Evolutionary conservation across 2,797 vertebrate genomes (phyloP), one percentile per base, ranked within the genome.

Genomic region (Gila robusta): DNA sequence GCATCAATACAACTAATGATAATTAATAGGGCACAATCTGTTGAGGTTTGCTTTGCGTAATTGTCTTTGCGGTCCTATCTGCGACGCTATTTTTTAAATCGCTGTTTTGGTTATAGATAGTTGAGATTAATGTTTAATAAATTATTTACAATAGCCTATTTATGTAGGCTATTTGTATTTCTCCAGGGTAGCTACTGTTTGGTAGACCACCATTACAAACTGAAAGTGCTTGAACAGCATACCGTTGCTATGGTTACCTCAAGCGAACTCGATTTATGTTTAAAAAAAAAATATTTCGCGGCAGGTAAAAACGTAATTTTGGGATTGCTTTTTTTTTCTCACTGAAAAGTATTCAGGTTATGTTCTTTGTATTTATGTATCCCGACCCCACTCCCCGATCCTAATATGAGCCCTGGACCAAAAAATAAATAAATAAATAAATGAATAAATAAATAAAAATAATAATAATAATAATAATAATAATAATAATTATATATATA

Each of bases 211-310:
- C 1, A 6, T n/a, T n/a, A 5, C 35, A 59, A 59, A 78, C 32
- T 39, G 21, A 59, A 26, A 78, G 76, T 17, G 35, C 35, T 39
- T 14, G 54, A 78, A 35, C 23, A 17, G 32, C 35, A 0, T 59
- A 26, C n/a, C 59, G 76, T 78, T 78, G 54, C 76, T 78, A 59
- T 78, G 54, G 76, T 78, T 78, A 59, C 76, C 35, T 41, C 3
- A 26, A 35, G 16, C 6, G 12, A 39, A 56, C 23, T 21, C 32
- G 54, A 39, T 59, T 59, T n/a, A 21, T 14, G 12, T 67, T 23
- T 35, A 5, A 16, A 47, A 47, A 47, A 14, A 5, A 5, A 16
- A 64, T 16, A 11, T 35, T 54, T 52, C 5, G 4, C 49, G 17
- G 23, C 8, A 26, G 23, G 9, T n/a, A 54, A 54, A 52, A 6